Evolutionary conservation across 2,797 vertebrate species (phyloP), one percentile per base, ranked within the genome.

Genomic region (Sebastes variabilis): DNA sequence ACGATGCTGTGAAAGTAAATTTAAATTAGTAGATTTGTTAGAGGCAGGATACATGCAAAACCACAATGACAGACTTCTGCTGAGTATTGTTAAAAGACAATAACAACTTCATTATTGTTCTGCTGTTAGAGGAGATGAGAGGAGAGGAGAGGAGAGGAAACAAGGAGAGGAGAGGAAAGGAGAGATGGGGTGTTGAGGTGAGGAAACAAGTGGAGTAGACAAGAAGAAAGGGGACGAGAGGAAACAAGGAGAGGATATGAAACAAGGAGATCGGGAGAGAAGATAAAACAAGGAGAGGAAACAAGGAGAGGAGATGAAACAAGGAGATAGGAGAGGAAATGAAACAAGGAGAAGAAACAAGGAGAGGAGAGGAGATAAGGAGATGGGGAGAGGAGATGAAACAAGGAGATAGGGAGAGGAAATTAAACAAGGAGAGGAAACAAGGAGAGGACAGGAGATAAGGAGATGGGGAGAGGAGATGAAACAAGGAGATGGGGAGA

Each of bases 1-100:
- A 10, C 46, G 73, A 38, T 10, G 67, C 84, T 86, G 83, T 79
- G 55, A 83, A 89, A 56, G 25, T 16, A 69, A 78, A 74, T 62
- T 4, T 8, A 55, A 29, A 32, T 71, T 4, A 82, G 66, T 42
- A 5, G 13, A 75, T 22, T 11, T 68, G 66, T 80, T 86, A 78
- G 55, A 76, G 2, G 56, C 2, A 34, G 42, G 9, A 88, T 1
- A 77, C 87, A 77, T 85, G 81, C 89, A 87, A 25, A 34, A 46
- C 4, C 10, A 56, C 27, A 38, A 34, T 10, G 38, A 72, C 27
- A 66, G 49, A 56, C 46, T 10, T 56, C 2, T 58, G 9, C 24
- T 70, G 61, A 42, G 55, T 56, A 6, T 14, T 22, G 49, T 67
- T 72, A 79, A 74, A 32, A 60, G 34, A 72, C 54, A 62, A 24